Base-by-base conservation (phyloP, 2,888 invertebrate species). In the Aleiodes leptofemur region DNA sequence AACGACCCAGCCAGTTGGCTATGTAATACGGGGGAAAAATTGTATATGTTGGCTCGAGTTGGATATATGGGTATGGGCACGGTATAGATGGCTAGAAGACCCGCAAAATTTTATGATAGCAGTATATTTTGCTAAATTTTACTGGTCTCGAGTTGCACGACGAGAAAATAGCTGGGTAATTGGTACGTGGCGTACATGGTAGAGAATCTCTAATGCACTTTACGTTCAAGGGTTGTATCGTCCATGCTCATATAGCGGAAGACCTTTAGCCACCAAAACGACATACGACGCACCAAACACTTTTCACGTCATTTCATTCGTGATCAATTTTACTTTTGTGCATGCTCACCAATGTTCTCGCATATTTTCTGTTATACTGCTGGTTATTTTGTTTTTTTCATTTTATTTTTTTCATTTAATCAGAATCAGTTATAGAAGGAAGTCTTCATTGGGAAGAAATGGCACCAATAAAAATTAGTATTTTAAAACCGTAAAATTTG, bases 101-200 rank as follows among this genome's bases (percentile, higher is more conserved):
- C 56, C 43, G 69, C 56, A 31, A 69, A 69, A 69, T 69, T 69
- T 69, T 69, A 69, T 69, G 53, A 69, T 69, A 69, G 69, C 69
- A 69, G 69, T 70, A 70, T 70, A 70, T 70, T 70, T 70, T 48
- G 48, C 70, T 55, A 48, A 70, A 70, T 70, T 70, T 70, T 70
- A 70, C 56, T 31, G 69, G 69, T 16, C 69, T 69, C 55, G 56
- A 69, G 69, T 69, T 56, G 69, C 69, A 69, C 69, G 69, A 56
- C 69, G 69, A 11, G 69, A 53, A 69, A 31, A 69, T 69, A 69
- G 56, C 56, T n/a, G 38, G 56, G 69, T 69, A 69, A 69, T 69
- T 69, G 69, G 69, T 69, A 69, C 55, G 69, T 69, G 69, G 55
- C 16, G 69, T 69, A 16, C 64, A 64, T 38, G 69, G 56, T 69